phyloP scores from a whole-genome alignment of 2,797 vertebrate genomes.

The Typhlichthys subterraneus region DNA sequence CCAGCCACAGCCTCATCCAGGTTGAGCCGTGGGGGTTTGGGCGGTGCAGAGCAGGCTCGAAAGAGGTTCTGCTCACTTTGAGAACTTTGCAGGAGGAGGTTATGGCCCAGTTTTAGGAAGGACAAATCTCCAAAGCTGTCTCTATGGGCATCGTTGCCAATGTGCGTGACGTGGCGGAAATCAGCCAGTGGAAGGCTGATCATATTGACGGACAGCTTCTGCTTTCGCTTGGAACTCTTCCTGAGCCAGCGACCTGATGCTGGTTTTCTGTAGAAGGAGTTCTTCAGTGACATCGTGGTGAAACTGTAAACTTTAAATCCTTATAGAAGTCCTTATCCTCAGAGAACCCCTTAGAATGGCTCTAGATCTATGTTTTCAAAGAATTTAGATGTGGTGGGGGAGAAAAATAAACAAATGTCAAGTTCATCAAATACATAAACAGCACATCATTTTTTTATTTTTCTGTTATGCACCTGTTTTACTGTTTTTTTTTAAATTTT shows the following conservation, averaged over 20 bases:
- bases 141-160: constrained; percentile 66
- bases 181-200: constrained; percentile 85
- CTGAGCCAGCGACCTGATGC: constrained; percentile 68
- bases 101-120: constrained; percentile 81
- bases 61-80: constrained; percentile 87
- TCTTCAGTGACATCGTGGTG: constrained; percentile 72
- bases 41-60: constrained; percentile 82
- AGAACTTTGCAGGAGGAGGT: constrained; percentile 78
- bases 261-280: constrained; percentile 63
- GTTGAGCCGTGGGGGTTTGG: constrained; percentile 92
- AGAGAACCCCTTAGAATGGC: constrained; percentile 27
- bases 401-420: constrained; percentile 14
- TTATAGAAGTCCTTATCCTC: constrained; percentile 22
- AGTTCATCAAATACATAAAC: neutral
- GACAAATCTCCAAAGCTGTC: constrained; percentile 85
- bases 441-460: constrained; percentile 6
- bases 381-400: constrained; percentile 23
- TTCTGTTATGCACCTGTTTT: constrained; percentile 61
- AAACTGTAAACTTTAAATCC: constrained; percentile 9
- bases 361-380: constrained; percentile 45
- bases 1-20: constrained; percentile 74
- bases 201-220: constrained; percentile 79
- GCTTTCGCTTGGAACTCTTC: constrained; percentile 74
- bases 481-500: constrained; percentile 22
- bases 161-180: constrained; percentile 80